These are phyloP conservation scores for Galaxea fascicularis DNA, from an alignment of 92 coral and sea anemone species.

Conservation along the genomic window DNA sequence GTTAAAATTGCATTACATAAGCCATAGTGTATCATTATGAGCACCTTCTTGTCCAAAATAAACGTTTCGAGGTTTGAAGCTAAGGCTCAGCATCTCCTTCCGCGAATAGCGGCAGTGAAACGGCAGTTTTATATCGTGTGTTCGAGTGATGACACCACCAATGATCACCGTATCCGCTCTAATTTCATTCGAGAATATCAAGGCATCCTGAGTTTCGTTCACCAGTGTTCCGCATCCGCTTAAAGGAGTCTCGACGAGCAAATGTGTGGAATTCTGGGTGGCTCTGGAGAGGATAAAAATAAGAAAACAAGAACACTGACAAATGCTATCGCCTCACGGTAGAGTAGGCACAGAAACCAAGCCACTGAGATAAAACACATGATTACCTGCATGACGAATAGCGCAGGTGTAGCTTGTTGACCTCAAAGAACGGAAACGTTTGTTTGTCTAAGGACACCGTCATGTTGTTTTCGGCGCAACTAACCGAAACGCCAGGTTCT, in stretches of 20 bases:
- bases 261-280: slow-evolving; percentile 28
- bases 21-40: no score
- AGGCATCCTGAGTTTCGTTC: slow-evolving; percentile 31
- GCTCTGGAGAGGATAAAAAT: background rate
- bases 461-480: slow-evolving; percentile 35
- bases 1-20: no score
- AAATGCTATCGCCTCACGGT: no score
- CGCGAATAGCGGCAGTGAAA: slow-evolving; percentile 56
- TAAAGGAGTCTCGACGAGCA: slow-evolving; percentile 8
- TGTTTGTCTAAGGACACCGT: slow-evolving; percentile 39
- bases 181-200: slow-evolving; percentile 43
- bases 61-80: slow-evolving; percentile 16
- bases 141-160: slow-evolving; percentile 35
- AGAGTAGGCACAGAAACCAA: no score
- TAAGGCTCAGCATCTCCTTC: slow-evolving; percentile 17
- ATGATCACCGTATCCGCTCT: slow-evolving; percentile 36
- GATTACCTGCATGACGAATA: slow-evolving; percentile 38
- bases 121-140: slow-evolving; percentile 28
- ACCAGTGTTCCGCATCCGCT: slow-evolving; percentile 39
- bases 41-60: slow-evolving; percentile 39
- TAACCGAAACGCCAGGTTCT: slow-evolving; percentile 57
- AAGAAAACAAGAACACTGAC: no score
- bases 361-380: no score
- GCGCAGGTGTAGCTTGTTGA: slow-evolving; percentile 30
- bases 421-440: slow-evolving; percentile 35